phyloP scores from a whole-genome alignment of 2,888 invertebrate species.

The Corbicula japonica region DNA sequence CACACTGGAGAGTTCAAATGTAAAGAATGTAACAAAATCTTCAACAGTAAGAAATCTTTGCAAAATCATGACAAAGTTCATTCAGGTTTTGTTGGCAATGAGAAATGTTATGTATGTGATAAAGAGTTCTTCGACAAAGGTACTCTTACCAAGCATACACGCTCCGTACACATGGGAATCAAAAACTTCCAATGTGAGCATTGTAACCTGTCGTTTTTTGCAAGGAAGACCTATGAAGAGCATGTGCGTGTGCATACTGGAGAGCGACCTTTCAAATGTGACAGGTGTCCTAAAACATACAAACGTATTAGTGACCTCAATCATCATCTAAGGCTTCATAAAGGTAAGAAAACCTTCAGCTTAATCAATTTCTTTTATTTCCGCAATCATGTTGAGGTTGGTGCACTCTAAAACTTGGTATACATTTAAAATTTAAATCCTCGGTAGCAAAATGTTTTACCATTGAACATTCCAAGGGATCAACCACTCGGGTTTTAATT shows the following conservation, averaged over 20 bases:
- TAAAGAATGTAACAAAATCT: constrained; percentile 50
- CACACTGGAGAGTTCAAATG: constrained; percentile 53
- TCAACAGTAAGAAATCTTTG: constrained; percentile 46
- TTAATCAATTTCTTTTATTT: not conserved
- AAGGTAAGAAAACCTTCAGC: constrained; percentile 30
- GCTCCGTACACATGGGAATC: constrained; percentile 61
- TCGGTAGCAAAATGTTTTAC: too few relatives aligned
- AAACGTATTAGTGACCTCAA: constrained; percentile 62
- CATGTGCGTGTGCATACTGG: constrained; percentile 64
- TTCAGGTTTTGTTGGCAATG: constrained; percentile 49
- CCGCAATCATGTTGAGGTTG: not conserved
- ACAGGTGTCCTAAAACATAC: constrained; percentile 55
- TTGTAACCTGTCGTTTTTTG: constrained; percentile 55
- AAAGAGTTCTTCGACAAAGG: constrained; percentile 61
- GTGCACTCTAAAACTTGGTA: too few relatives aligned
- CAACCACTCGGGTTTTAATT: too few relatives aligned
- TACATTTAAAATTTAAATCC: too few relatives aligned
- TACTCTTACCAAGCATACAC: constrained; percentile 58
- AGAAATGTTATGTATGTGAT: constrained; percentile 55
- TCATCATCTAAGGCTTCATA: constrained; percentile 61
- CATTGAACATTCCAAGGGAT: too few relatives aligned
- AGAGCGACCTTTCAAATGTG: constrained; percentile 62
- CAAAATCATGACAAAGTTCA: constrained; percentile 57
- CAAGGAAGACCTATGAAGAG: constrained; percentile 57
- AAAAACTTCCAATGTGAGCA: constrained; percentile 53